Conservation (phyloP, 1,140 invertebrate species). For the Alviniconcha marisindica region DNA sequence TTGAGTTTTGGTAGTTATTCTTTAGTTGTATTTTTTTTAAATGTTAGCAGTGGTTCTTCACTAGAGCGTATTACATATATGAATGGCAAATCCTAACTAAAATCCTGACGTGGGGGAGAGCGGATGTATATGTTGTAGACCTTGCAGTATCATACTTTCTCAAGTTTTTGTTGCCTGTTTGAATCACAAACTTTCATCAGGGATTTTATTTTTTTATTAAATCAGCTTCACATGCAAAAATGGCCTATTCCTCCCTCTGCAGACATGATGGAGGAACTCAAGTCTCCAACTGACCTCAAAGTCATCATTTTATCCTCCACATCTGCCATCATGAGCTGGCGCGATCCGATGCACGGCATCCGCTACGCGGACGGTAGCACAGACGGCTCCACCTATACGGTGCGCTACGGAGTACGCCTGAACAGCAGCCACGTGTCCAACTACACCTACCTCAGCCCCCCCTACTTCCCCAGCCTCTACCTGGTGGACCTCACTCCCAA, state of each 20-base stretch:
- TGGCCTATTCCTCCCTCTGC: neutral
- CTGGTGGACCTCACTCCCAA: constrained; percentile 26
- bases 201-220: neutral
- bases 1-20: too few species aligned
- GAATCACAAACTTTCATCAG: too few species aligned
- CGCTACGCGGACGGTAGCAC: constrained; percentile 8
- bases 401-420: constrained; percentile 11
- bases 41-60: too few species aligned
- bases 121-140: too few species aligned
- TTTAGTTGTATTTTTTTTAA: too few species aligned
- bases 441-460: constrained; percentile 20
- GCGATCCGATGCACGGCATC: constrained; percentile 17
- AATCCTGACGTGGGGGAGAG: too few species aligned
- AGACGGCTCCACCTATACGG: constrained; percentile 17
- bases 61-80: too few species aligned
- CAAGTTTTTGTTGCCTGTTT: too few species aligned
- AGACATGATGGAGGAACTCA: neutral
- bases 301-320: constrained; percentile 38
- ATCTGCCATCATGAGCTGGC: constrained; percentile 41
- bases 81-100: too few species aligned
- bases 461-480: constrained; percentile 32
- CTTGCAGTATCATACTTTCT: too few species aligned
- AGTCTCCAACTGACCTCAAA: constrained; percentile 18
- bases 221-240: neutral
- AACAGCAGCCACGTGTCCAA: neutral